Evolutionary conservation across 1,140 invertebrate species (phyloP), one percentile per base, ranked within the genome.

Genomic region (Cyclina sinensis): DNA sequence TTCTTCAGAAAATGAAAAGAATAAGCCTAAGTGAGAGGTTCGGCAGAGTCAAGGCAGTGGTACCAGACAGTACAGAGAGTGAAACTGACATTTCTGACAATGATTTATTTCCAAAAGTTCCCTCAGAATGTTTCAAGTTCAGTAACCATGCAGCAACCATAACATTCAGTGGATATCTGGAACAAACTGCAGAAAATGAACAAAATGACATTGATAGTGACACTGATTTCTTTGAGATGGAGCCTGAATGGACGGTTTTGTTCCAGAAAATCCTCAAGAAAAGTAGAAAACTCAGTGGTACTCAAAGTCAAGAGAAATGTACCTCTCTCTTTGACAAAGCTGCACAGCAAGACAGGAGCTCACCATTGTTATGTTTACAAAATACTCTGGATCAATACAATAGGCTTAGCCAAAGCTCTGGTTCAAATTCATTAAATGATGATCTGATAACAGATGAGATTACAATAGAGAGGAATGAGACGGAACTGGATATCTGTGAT

Each of bases 51-150:
- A 70, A 70, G 35, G 35, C 65, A 27, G 65, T 70, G 3, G 14
- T 14, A 37, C 32, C 37, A 4, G 65, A 70, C 35, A 37, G 65
- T n/a, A 18, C 65, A 37, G 65, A 70, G 32, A 70, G 65, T 70
- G 65, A 70, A 2, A 35, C 65, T 30, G 65, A 70, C 32, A 30
- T 70, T 27, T 70, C 65, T 70, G 65, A 70, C 21, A 37, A 70
- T 70, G 32, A 37, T 14, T 39, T 70, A 39, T 5, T 35, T 37
- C 32, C 65, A 70, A 70, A 37, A 37, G 12, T 12, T 21, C 21
- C 65, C 2, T 11, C 16, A 1, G 27, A 37, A 7, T 4, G 4
- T 4, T 70, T 70, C 32, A 35, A 27, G 1, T 70, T 37, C 27
- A 37, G 21, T 70, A 18, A n/a, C n/a, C n/a, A 35, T 37, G 16